These are phyloP conservation scores for Eupithecia insigniata DNA, from an alignment of 2,888 invertebrate genomes.

Conservation along the genomic window DNA sequence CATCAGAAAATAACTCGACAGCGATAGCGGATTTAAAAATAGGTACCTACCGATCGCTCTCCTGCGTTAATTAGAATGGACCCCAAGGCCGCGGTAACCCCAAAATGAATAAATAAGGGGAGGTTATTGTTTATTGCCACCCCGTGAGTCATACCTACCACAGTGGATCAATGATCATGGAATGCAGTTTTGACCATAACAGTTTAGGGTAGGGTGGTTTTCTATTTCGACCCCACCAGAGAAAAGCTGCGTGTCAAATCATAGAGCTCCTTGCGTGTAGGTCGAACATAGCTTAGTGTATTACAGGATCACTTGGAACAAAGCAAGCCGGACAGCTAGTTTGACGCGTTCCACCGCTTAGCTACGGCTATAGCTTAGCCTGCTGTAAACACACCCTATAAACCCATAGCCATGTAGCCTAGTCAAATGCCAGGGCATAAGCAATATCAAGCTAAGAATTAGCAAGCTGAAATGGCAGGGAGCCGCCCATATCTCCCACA, in stretches of 20 bases:
- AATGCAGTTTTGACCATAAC: slow-evolving; percentile 11
- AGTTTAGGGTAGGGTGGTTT: slow-evolving; percentile 1
- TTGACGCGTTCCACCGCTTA: neutral
- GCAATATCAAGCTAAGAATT: too few relatives aligned
- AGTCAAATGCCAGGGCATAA: too few relatives aligned
- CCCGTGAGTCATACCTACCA: slow-evolving; percentile 50
- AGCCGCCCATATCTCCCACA: too few relatives aligned
- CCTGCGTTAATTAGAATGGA: slow-evolving; percentile 56
- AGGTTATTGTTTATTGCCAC: slow-evolving; percentile 57
- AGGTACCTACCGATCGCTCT: slow-evolving; percentile 9
- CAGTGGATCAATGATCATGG: slow-evolving; percentile 42
- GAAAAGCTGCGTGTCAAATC: neutral
- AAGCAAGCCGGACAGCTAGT: neutral
- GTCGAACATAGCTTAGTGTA: neutral
- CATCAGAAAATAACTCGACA: slow-evolving; percentile 35
- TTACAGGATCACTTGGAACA: neutral
- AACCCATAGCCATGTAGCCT: too few relatives aligned
- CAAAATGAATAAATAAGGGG: slow-evolving; percentile 56
- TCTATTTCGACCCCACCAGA: neutral
- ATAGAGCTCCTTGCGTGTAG: neutral
- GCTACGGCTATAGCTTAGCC: too few relatives aligned
- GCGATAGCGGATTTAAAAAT: slow-evolving; percentile 22
- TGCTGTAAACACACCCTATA: too few relatives aligned
- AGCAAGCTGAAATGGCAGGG: too few relatives aligned
- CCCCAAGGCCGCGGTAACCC: slow-evolving; percentile 57